Conservation (phyloP, 2,888 invertebrate genomes). For the Phorcus lineatus region DNA sequence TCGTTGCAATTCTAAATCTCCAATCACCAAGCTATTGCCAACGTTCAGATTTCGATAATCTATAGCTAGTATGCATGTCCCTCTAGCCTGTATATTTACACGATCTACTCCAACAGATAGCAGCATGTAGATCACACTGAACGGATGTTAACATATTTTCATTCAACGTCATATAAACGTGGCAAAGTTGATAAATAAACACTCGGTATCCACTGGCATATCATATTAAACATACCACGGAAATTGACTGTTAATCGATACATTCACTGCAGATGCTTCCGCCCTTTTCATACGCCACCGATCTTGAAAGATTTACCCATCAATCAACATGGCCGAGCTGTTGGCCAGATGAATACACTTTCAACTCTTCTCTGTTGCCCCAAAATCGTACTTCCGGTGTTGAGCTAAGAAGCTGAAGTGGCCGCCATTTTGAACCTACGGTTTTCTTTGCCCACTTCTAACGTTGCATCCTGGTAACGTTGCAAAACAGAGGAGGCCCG, state of each 20-base stretch:
- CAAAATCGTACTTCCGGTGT: not conserved
- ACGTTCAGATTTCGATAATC: no score
- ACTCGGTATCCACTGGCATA: not conserved
- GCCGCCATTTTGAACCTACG: slow-evolving; percentile 6
- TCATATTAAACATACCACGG: slow-evolving; percentile 2
- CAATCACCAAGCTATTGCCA: no score
- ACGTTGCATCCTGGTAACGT: slow-evolving; percentile 7
- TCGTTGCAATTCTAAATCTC: no score
- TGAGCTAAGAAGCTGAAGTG: not conserved
- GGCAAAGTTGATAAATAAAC: slow-evolving; percentile 18
- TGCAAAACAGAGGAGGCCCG: not conserved
- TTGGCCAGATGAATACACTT: not conserved
- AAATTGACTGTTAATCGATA: slow-evolving; percentile 10
- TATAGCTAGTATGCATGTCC: no score
- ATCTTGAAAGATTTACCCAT: not conserved
- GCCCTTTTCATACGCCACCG: not conserved
- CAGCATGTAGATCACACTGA: no score
- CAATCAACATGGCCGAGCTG: not conserved
- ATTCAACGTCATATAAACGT: not conserved
- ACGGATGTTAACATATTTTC: no score
- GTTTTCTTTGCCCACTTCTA: not conserved
- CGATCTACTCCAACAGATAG: no score
- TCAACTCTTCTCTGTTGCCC: not conserved
- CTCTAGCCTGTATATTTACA: no score
- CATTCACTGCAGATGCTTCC: not conserved